Conservation (phyloP, 2,888 invertebrate species). For the Synergus japonicus region DNA sequence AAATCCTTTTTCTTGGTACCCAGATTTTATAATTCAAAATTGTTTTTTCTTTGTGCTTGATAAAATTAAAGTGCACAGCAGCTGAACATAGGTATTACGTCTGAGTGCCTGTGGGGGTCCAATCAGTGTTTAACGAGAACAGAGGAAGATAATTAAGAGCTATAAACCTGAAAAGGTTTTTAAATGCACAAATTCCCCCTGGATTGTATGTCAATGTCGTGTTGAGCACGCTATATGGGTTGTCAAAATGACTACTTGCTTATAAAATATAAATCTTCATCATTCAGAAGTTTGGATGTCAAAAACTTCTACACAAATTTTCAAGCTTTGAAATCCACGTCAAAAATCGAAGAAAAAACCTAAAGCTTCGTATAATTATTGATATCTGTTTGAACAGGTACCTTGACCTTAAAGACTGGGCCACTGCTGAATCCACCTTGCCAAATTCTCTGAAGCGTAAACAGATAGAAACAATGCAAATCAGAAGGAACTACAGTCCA, state of each 20-base stretch:
- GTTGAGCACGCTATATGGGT: neutral
- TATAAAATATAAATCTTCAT: neutral
- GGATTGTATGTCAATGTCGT: neutral
- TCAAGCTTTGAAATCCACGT: too few species aligned
- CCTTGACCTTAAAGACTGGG: neutral
- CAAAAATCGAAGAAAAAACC: neutral
- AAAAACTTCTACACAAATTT: too few species aligned
- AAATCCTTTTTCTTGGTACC: neutral
- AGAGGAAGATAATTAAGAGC: slow-evolving; percentile 1
- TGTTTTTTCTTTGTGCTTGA: neutral
- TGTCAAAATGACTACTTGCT: neutral
- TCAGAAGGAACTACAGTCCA: neutral
- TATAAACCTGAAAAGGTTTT: neutral
- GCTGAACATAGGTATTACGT: neutral
- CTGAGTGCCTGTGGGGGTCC: slow-evolving; percentile 9
- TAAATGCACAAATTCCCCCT: neutral
- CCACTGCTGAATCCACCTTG: neutral
- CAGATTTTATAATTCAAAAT: neutral
- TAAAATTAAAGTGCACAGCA: neutral
- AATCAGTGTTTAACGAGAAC: neutral
- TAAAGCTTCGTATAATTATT: neutral
- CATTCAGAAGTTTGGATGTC: too few species aligned
- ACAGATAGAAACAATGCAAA: neutral
- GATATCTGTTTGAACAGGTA: neutral
- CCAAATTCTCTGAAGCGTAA: neutral